These are phyloP conservation scores for Pachyseris speciosa DNA, from an alignment of 64 coral and sea anemone genomes.

Conservation along the genomic window DNA sequence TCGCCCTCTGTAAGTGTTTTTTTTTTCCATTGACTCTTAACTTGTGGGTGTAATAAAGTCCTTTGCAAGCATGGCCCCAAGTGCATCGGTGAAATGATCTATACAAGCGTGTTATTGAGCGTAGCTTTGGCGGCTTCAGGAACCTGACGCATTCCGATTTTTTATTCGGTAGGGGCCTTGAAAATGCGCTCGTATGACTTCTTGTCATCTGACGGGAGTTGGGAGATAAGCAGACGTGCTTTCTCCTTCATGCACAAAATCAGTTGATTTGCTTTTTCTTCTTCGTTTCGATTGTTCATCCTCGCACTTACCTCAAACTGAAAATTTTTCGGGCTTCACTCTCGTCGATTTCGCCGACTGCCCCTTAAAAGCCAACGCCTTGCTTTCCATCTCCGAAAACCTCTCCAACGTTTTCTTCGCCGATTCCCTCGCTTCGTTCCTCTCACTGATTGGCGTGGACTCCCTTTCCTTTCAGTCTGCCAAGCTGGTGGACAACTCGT, in stretches of 20 bases:
- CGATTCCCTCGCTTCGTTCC: not conserved
- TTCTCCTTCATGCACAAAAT: too few relatives aligned
- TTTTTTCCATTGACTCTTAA: too few relatives aligned
- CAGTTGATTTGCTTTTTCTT: too few relatives aligned
- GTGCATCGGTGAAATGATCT: slow-evolving; percentile 53
- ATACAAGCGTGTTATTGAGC: slow-evolving; percentile 18
- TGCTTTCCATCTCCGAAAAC: slow-evolving; percentile 7
- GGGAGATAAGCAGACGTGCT: slow-evolving; percentile 5
- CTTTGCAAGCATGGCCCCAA: slow-evolving; percentile 14
- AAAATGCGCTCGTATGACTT: slow-evolving; percentile 8
- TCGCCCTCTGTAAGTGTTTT: too few relatives aligned
- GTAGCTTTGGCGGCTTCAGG: too few relatives aligned
- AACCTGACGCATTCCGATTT: too few relatives aligned
- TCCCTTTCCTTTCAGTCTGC: too few relatives aligned
- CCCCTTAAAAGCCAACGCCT: not conserved
- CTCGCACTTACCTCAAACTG: slow-evolving; percentile 28
- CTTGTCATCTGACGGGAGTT: slow-evolving; percentile 9
- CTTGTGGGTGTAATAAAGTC: too few relatives aligned
- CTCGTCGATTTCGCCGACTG: slow-evolving; percentile 1
- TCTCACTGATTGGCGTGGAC: too few relatives aligned
- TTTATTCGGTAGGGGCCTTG: slow-evolving; percentile 21
- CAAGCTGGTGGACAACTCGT: too few relatives aligned
- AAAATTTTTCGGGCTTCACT: slow-evolving; percentile 32
- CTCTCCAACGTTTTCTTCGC: slow-evolving; percentile 2
- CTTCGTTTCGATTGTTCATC: slow-evolving; percentile 28